A percentile compares a stretch with the other conserved stretches of the same genome.
Evolutionary conservation across 2,797 vertebrate species (phyloP).

Genomic region (Pelochelys cantorii): DNA sequence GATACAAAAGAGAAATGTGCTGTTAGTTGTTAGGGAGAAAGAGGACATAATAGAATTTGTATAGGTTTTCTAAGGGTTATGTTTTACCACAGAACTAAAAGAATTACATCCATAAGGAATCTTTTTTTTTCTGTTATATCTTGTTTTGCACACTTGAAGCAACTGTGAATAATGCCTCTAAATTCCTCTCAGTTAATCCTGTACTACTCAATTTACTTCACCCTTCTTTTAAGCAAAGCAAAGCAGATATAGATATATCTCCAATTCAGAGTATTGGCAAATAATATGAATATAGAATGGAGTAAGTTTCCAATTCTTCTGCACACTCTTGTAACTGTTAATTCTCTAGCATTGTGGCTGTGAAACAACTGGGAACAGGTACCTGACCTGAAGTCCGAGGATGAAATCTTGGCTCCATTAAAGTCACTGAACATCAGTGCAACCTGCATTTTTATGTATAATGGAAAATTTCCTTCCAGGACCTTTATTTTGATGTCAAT

Average conservation of each 20-base stretch:
- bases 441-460: background rate
- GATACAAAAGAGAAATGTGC: background rate
- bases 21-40: fast-evolving
- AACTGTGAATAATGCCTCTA: background rate
- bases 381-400: fast-evolving
- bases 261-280: background rate
- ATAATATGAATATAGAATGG: background rate
- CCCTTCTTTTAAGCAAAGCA: background rate
- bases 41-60: background rate
- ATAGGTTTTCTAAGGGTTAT: background rate
- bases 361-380: background rate
- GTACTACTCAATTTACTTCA: background rate
- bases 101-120: background rate
- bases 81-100: background rate
- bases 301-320: background rate
- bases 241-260: background rate
- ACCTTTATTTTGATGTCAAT: background rate
- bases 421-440: fast-evolving
- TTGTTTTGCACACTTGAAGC: background rate
- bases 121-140: background rate
- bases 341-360: fast-evolving
- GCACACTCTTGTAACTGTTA: background rate
- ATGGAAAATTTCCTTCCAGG: background rate
- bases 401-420: fast-evolving
- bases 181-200: fast-evolving